Base-by-base conservation (phyloP, 2,113 vertebrate genomes). In the Alligator sinensis region DNA sequence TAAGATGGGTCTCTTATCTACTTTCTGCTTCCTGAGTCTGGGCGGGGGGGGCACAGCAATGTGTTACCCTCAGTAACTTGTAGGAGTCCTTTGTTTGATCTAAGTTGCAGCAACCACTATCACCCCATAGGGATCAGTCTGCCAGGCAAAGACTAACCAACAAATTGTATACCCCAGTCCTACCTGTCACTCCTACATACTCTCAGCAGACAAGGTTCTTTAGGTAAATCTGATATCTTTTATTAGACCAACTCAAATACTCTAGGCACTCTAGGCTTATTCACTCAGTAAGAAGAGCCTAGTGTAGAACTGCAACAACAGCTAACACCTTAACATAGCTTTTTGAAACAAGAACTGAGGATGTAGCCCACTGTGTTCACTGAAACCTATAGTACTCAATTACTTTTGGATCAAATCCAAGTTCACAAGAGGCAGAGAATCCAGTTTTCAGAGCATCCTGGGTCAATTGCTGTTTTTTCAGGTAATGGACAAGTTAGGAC, bases 401-500 rank as follows among this genome's bases (percentile, higher is more conserved):
- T 58, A 4, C 59, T 82, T 38, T 25, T 76, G 54, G 8, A 81
- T 19, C 27, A 84, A 88, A 15, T 11, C 63, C 25, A 77, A 62
- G 7, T 91, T 83, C 82, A 60, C 82, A 95, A 64, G 92, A 77
- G 87, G 27, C 28, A 11, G 68, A 22, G 63, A 84, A 84, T 82
- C 95, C 27, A 86, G 15, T n/a, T 91, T 68, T 82, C 62, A 47
- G 80, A 68, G 78, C 93, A 38, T 82, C 84, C 88, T 82, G n/a
- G 54, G 66, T 57, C 64, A 94, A 89, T 89, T 91, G 83, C 72
- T 95, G 21, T 89, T 84, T 96, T 95, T 91, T 62, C 6, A 0
- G 81, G 27, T 77, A 92, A 3, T 62, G 87, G 91, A 82, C 97
- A 78, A 90, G 96, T 97, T 96, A 93, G 96, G 92, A 96, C 97